These are phyloP conservation scores for Druon quercuslanigerum DNA, from an alignment of 1,140 invertebrate species.

Conservation along the genomic window DNA sequence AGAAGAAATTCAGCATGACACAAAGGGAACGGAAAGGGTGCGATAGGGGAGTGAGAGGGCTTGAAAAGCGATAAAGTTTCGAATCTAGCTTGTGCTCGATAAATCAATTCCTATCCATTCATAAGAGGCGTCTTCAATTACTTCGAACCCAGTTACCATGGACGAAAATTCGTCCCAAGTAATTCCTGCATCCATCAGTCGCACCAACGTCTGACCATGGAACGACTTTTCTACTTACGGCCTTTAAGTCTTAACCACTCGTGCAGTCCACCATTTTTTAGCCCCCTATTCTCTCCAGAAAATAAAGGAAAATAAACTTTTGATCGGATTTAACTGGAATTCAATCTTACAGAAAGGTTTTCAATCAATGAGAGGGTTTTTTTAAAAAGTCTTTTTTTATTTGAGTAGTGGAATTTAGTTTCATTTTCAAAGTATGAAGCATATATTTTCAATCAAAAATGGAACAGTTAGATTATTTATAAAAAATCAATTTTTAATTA, in stretches of 20 bases:
- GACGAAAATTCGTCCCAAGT: constrained; percentile 26
- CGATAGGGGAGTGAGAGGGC: not conserved
- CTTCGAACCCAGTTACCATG: constrained; percentile 10
- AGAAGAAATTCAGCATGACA: not conserved
- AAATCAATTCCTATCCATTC: constrained; percentile 28
- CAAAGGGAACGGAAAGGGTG: not conserved
- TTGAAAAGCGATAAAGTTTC: constrained; percentile 23
- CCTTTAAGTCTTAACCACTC: not conserved
- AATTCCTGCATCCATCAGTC: constrained; percentile 27
- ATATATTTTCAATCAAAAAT: too few species aligned
- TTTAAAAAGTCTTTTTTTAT: too few species aligned
- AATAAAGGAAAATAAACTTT: too few species aligned
- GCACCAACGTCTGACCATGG: constrained; percentile 23
- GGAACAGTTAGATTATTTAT: too few species aligned
- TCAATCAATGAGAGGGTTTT: too few species aligned
- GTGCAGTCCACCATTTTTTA: too few species aligned
- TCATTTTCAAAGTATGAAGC: too few species aligned
- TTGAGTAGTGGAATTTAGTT: too few species aligned
- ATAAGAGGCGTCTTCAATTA: constrained; percentile 28
- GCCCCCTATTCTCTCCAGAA: too few species aligned
- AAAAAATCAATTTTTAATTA: too few species aligned
- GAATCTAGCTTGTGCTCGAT: constrained; percentile 8
- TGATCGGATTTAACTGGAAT: too few species aligned
- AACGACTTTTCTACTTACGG: constrained; percentile 8
- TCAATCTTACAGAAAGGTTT: too few species aligned